These are phyloP conservation scores for Pseudomyrmex pallidus DNA, from an alignment of 1,140 invertebrate species.

Conservation along the genomic window DNA sequence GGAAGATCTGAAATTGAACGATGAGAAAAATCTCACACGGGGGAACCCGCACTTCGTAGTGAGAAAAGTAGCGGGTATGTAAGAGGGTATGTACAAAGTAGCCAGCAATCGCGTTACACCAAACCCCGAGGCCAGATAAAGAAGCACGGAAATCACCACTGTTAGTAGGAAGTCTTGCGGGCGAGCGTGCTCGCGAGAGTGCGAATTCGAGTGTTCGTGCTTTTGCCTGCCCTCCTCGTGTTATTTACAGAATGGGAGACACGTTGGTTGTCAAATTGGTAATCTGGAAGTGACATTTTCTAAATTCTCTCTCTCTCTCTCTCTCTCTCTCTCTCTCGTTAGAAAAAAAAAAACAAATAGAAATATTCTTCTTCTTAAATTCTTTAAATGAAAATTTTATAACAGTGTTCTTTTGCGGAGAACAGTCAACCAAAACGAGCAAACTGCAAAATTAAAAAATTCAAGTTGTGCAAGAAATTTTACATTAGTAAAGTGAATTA, in stretches of 20 bases:
- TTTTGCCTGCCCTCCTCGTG: constrained; percentile 50
- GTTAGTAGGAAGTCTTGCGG: constrained; percentile 78
- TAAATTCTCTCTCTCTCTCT: neutral
- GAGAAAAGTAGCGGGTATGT: constrained; percentile 43
- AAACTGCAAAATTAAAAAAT: neutral
- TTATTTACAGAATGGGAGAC: constrained; percentile 51
- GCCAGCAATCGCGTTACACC: constrained; percentile 85
- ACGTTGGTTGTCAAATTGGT: constrained; percentile 58
- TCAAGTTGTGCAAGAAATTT: too few species aligned
- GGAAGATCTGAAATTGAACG: constrained; percentile 78
- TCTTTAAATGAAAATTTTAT: neutral
- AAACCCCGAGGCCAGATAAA: constrained; percentile 83
- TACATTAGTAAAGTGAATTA: neutral
- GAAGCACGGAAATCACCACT: constrained; percentile 81
- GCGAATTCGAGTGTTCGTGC: constrained; percentile 66
- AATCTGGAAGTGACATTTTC: constrained; percentile 25
- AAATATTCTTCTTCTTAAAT: neutral
- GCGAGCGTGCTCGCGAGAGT: constrained; percentile 72
- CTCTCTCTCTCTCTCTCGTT: too few species aligned
- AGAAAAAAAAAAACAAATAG: neutral
- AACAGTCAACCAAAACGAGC: neutral
- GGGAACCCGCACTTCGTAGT: constrained; percentile 59
- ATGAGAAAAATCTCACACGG: constrained; percentile 63
- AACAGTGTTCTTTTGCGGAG: neutral
- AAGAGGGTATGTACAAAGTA: constrained; percentile 80